Percentiles rank a stretch among this genome's conserved stretches.
phyloP scores from a whole-genome alignment of 1,140 invertebrate genomes.

The Triops cancriformis region DNA sequence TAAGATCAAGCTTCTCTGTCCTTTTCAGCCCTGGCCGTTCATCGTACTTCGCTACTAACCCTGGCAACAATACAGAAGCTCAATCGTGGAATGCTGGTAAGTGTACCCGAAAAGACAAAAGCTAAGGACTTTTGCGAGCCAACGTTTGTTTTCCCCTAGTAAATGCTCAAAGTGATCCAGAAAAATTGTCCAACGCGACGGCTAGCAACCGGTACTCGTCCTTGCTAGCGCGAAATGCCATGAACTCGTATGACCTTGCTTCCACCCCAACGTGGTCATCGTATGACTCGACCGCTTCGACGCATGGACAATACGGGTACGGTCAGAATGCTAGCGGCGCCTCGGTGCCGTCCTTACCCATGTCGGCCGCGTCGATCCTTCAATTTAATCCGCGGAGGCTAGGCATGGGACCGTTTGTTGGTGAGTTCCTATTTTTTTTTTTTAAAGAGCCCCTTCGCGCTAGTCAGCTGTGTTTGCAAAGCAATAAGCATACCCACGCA shows the following conservation, averaged over 20 bases:
- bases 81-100: not conserved
- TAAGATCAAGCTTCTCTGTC: not conserved
- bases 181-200: not conserved
- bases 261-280: not conserved
- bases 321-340: not conserved
- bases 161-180: no score
- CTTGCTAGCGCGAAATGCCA: not conserved
- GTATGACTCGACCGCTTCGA: not conserved
- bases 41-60: not conserved
- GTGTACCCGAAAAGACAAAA: not conserved
- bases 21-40: not conserved
- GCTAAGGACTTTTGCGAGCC: no score
- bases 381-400: not conserved
- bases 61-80: not conserved
- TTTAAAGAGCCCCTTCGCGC: not conserved
- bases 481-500: conserved; percentile 5
- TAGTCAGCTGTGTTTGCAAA: not conserved
- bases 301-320: not conserved
- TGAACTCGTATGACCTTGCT: not conserved
- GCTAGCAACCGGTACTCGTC: not conserved
- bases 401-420: conserved; percentile 4
- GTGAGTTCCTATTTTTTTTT: not conserved
- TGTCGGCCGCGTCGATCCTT: conserved; percentile 4
- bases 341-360: not conserved
- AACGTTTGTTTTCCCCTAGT: no score